These are phyloP conservation scores for Atethmia centrago DNA, from an alignment of 2,888 invertebrate genomes.

Conservation along the genomic window DNA sequence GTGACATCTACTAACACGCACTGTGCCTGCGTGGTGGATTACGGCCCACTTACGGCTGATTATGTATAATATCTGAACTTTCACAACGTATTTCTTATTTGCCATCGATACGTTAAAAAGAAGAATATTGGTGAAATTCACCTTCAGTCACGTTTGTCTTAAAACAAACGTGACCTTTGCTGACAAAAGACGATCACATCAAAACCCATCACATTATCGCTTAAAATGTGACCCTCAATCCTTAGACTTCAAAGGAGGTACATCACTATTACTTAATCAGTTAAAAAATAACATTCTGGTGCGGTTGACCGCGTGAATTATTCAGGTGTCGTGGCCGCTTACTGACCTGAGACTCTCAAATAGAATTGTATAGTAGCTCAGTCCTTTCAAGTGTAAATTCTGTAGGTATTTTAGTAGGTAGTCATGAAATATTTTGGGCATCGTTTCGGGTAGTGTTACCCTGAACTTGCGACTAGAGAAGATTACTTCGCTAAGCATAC, in stretches of 20 bases:
- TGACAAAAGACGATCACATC: background rate
- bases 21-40: too few species aligned
- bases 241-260: constrained; percentile 9
- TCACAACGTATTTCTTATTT: too few species aligned
- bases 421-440: constrained; percentile 23
- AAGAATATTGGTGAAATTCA: too few species aligned
- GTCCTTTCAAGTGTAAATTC: constrained; percentile 71
- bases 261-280: constrained; percentile 41
- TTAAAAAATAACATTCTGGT: constrained; percentile 52
- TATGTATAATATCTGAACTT: too few species aligned
- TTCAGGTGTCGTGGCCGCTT: constrained; percentile 65
- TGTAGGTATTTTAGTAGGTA: constrained; percentile 38
- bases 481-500: too few species aligned
- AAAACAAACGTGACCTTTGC: background rate
- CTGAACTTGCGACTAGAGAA: too few species aligned
- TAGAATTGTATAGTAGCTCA: constrained; percentile 79
- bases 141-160: too few species aligned
- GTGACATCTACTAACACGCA: too few species aligned
- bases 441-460: background rate
- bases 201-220: background rate
- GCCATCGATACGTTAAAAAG: too few species aligned
- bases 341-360: constrained; percentile 74
- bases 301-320: constrained; percentile 66
- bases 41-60: too few species aligned
- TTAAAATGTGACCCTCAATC: background rate